A percentile compares a stretch with the other conserved stretches of the same genome.
phyloP scores from a whole-genome alignment of 2,113 vertebrate species.

The Pituophis catenifer region DNA sequence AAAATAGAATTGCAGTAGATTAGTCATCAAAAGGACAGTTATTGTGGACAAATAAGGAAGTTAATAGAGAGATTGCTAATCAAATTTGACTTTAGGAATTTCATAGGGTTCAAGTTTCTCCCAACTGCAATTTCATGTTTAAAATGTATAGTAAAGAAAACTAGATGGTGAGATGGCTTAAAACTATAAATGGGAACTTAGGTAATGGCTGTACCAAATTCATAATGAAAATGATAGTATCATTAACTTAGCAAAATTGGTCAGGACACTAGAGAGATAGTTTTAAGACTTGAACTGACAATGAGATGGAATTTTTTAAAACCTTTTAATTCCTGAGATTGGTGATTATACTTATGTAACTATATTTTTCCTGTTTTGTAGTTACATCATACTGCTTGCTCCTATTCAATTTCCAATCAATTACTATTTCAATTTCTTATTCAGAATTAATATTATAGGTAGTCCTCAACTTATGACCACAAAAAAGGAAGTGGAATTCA shows the following conservation, averaged over 20 bases:
- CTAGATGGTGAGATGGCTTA: background rate
- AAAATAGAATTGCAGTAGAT: background rate
- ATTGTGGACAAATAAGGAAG: background rate
- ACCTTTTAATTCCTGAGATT: background rate
- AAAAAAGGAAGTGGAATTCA: background rate
- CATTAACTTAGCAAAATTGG: no score
- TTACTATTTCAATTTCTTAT: background rate
- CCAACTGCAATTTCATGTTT: background rate
- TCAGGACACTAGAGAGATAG: no score
- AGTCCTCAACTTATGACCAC: no score
- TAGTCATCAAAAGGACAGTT: background rate
- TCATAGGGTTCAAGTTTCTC: background rate
- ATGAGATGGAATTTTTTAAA: no score
- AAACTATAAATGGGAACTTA: background rate
- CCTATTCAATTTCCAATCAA: background rate
- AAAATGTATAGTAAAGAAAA: background rate
- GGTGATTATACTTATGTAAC: background rate
- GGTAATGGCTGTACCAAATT: background rate
- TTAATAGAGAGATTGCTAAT: background rate
- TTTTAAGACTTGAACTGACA: no score
- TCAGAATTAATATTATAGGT: background rate
- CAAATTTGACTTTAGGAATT: background rate
- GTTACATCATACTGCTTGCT: background rate
- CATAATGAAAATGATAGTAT: background rate
- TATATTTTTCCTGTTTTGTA: background rate